Base-by-base conservation (phyloP, 2,113 vertebrate genomes). In the Patagioenas fasciata region DNA sequence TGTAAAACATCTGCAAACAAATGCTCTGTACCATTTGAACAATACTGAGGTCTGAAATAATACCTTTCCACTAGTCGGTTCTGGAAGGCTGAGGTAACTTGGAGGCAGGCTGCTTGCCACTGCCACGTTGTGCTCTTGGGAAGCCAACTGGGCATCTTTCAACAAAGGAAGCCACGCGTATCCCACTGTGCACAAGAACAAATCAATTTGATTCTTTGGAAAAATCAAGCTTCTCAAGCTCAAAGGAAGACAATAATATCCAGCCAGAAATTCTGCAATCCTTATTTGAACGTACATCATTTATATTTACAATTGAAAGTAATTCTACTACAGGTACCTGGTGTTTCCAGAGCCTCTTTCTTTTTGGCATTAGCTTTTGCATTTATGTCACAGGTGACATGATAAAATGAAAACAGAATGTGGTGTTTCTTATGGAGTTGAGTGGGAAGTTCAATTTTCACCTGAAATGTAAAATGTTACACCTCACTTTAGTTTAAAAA, bases 311-410 rank as follows among this genome's bases (percentile, higher is more conserved):
- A 92, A 95, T 93, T 88, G 24, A 69, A 94, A 82, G 26, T 53
- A 89, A 93, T 97, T 88, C 96, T 95, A 67, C 91, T 66, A 70
- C 94, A 92, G 86, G 87, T 98, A 99, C 99, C 99, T 98, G 99
- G 98, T 44, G 98, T 99, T 97, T 99, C 99, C 96, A 99, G 98
- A 88, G 98, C 97, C 95, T 99, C 99, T 98, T 99, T 99, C 98
- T 99, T 99, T 98, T 99, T 99, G 85, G 99, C 97, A 74, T 98
- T 99, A 60, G 99, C 99, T 98, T 99, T 99, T 74, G 99, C 99
- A 89, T 99, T 99, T 97, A 99, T 99, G 97, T 99, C 99, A 97
- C 99, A 99, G 70, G 99, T 99, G 96, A 99, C 98, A 56, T 99
- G 99, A 97, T 99, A 99, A 97, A 99, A 99, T 94, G 99, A 99